Conservation (phyloP, 1,140 invertebrate species). For the Phortica variegata region DNA sequence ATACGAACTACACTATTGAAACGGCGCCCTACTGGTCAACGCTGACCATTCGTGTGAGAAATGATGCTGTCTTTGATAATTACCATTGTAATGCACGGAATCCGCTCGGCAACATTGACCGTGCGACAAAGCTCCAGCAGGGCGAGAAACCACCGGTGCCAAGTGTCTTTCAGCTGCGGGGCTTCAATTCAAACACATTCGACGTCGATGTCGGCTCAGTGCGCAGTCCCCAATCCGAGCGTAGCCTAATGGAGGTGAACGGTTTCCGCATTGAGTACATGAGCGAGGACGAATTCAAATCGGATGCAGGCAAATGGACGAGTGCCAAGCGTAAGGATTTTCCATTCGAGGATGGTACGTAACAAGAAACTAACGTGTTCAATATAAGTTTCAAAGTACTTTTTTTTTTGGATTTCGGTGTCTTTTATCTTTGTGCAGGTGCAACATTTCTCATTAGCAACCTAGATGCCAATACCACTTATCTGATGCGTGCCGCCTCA, state of each 20-base stretch:
- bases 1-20: constrained; percentile 41
- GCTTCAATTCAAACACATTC: constrained; percentile 55
- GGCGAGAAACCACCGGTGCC: constrained; percentile 60
- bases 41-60: constrained; percentile 57
- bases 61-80: constrained; percentile 58
- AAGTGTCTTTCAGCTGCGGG: constrained; percentile 40
- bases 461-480: constrained; percentile 51
- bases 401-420: neutral
- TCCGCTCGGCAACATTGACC: constrained; percentile 58
- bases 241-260: constrained; percentile 44
- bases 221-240: constrained; percentile 20
- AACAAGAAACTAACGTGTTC: neutral
- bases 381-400: neutral
- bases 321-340: constrained; percentile 49
- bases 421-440: constrained; percentile 27
- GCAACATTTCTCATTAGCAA: constrained; percentile 52
- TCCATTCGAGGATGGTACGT: constrained; percentile 50
- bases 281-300: constrained; percentile 43
- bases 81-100: constrained; percentile 62
- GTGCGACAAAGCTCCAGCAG: constrained; percentile 57
- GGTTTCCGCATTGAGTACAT: constrained; percentile 54
- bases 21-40: constrained; percentile 50
- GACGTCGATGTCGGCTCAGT: constrained; percentile 53
- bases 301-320: constrained; percentile 47
- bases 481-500: constrained; percentile 55